Conservation (phyloP, 1,140 invertebrate species). For the Bombus superbus region DNA sequence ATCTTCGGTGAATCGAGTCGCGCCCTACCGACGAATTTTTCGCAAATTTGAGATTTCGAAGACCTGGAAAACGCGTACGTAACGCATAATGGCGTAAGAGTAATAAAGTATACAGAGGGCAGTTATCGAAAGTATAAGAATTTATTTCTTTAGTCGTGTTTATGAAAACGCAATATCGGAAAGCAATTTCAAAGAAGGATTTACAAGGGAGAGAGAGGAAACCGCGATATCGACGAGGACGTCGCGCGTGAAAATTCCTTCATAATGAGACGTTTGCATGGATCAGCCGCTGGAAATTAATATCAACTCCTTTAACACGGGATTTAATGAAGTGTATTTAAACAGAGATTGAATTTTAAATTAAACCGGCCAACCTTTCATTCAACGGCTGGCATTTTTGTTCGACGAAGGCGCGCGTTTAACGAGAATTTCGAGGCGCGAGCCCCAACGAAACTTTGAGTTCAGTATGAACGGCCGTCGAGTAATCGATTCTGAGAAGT, state of each 20-base stretch:
- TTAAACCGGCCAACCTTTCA: background rate
- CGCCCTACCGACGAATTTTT: too few relatives aligned
- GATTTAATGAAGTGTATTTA: slow-evolving; percentile 29
- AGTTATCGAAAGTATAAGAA: too few relatives aligned
- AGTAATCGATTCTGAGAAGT: background rate
- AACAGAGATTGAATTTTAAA: slow-evolving; percentile 37
- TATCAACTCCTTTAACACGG: slow-evolving; percentile 13
- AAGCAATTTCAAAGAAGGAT: background rate
- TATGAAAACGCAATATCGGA: background rate
- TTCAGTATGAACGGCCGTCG: background rate
- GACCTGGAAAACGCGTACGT: too few relatives aligned
- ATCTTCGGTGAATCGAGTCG: background rate
- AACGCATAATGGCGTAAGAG: too few relatives aligned
- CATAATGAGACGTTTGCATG: slow-evolving; percentile 22
- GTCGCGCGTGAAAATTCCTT: slow-evolving; percentile 33
- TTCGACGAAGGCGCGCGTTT: slow-evolving; percentile 16
- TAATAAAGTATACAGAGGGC: too few relatives aligned
- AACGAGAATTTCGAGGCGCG: slow-evolving; percentile 3
- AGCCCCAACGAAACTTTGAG: background rate
- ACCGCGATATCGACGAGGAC: slow-evolving; percentile 3
- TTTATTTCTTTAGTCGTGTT: too few relatives aligned
- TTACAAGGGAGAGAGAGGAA: background rate
- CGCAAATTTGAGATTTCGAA: too few relatives aligned
- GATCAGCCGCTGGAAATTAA: slow-evolving; percentile 13
- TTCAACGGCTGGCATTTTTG: slow-evolving; percentile 3